A percentile compares a stretch with the other conserved stretches of the same genome.
These are phyloP conservation scores for Embiotoca jacksoni DNA, from an alignment of 2,113 vertebrate genomes.

Conservation along the genomic window DNA sequence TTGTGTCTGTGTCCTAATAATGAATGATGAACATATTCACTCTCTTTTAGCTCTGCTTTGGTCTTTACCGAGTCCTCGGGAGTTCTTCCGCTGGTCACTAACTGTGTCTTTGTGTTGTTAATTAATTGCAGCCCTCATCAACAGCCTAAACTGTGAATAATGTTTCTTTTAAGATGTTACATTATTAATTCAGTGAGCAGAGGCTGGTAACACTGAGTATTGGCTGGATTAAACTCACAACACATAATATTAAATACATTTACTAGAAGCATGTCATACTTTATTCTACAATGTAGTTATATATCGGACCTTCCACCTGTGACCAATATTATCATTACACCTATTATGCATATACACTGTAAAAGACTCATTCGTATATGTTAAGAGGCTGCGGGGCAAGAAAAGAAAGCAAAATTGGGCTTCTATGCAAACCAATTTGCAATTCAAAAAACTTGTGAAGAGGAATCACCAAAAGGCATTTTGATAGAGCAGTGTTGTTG, in stretches of 20 bases:
- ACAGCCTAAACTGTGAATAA: neutral
- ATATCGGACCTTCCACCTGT: neutral
- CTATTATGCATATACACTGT: fast-evolving
- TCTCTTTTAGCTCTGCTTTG: neutral
- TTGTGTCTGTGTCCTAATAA: neutral
- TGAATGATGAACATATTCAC: neutral
- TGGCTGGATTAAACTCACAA: neutral
- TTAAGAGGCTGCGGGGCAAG: conserved; percentile 22
- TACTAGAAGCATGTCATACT: neutral
- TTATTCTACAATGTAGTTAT: neutral
- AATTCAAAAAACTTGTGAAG: conserved; percentile 73
- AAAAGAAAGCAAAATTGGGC: conserved; percentile 32
- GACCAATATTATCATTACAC: neutral
- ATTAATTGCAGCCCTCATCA: neutral
- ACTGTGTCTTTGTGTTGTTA: no score
- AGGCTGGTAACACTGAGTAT: neutral
- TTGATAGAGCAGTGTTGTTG: conserved; percentile 76
- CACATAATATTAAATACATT: neutral
- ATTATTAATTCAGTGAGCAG: neutral
- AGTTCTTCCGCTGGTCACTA: no score
- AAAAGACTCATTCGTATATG: conserved; percentile 31
- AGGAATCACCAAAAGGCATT: conserved; percentile 74
- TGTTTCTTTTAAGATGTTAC: neutral
- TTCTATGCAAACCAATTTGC: conserved; percentile 68
- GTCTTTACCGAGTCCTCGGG: neutral